phyloP scores from a whole-genome alignment of 2,888 invertebrate genomes.

The Prosapia bicincta region DNA sequence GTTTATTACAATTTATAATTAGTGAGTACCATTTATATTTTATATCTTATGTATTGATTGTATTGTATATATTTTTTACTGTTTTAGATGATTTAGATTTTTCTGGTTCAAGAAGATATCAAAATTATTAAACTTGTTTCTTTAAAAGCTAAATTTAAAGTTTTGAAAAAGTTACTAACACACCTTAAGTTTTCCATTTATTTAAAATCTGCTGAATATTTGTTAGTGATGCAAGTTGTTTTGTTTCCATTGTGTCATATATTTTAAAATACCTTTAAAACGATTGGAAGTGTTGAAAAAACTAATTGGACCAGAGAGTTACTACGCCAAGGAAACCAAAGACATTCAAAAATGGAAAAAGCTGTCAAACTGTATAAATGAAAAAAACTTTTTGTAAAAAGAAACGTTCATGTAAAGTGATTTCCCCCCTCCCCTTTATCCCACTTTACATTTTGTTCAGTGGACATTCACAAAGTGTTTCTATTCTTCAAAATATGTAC shows the following conservation, averaged over 20 bases:
- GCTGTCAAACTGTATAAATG: neutral
- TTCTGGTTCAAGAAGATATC: no score
- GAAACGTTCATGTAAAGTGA: neutral
- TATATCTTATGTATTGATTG: no score
- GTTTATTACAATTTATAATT: no score
- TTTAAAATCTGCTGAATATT: neutral
- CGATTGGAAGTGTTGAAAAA: neutral
- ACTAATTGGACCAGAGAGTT: neutral
- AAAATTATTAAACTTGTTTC: no score
- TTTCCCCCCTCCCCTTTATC: neutral
- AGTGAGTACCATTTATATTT: no score
- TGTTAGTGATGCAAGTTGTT: neutral
- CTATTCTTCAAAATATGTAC: neutral
- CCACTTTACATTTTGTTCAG: neutral
- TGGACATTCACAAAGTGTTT: neutral
- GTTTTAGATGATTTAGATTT: no score
- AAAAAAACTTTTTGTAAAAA: neutral
- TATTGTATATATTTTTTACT: no score
- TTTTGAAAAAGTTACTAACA: no score
- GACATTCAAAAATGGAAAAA: neutral
- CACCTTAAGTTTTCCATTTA: no score
- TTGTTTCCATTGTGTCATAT: neutral
- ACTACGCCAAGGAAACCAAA: neutral
- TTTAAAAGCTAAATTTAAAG: no score
- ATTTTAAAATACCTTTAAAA: neutral